Conservation (phyloP, 2,888 invertebrate genomes). For the Ophioninae sp. region DNA sequence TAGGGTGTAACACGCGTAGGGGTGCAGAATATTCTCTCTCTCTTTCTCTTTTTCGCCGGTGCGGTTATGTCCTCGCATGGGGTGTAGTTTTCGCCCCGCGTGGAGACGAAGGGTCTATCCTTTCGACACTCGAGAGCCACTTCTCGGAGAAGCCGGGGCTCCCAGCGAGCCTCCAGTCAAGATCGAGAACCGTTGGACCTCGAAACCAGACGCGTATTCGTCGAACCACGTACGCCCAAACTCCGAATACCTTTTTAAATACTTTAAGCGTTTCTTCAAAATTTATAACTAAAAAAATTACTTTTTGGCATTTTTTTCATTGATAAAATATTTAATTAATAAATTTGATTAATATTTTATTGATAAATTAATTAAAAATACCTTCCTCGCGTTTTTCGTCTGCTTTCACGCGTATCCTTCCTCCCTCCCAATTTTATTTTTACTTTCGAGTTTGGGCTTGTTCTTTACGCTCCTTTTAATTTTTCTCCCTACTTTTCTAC, state of each 20-base stretch:
- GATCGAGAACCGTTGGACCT: constrained; percentile 49
- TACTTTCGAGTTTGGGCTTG: neutral
- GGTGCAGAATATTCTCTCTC: constrained; percentile 44
- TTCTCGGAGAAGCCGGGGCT: constrained; percentile 43
- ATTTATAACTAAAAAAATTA: too few species aligned
- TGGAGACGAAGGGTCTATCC: constrained; percentile 37
- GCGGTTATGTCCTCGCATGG: constrained; percentile 28
- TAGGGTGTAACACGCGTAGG: constrained; percentile 20
- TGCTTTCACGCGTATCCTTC: neutral
- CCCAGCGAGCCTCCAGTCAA: constrained; percentile 14
- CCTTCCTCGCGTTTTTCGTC: neutral
- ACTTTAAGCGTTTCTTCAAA: too few species aligned
- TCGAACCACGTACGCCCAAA: constrained; percentile 19
- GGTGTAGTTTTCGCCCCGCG: constrained; percentile 24
- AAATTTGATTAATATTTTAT: too few species aligned
- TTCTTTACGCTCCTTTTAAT: neutral
- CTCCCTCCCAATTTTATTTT: neutral
- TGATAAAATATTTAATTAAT: too few species aligned
- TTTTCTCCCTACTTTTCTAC: too few species aligned
- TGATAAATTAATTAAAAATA: too few species aligned
- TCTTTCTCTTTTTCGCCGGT: constrained; percentile 5
- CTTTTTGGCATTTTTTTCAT: too few species aligned
- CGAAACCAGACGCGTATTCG: constrained; percentile 18
- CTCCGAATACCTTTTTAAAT: neutral
- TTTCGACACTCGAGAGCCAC: constrained; percentile 60